Percentiles rank a stretch among this genome's conserved stretches.
phyloP scores from a whole-genome alignment of 2,888 invertebrate species.

The Ommatoiulus sabulosus region DNA sequence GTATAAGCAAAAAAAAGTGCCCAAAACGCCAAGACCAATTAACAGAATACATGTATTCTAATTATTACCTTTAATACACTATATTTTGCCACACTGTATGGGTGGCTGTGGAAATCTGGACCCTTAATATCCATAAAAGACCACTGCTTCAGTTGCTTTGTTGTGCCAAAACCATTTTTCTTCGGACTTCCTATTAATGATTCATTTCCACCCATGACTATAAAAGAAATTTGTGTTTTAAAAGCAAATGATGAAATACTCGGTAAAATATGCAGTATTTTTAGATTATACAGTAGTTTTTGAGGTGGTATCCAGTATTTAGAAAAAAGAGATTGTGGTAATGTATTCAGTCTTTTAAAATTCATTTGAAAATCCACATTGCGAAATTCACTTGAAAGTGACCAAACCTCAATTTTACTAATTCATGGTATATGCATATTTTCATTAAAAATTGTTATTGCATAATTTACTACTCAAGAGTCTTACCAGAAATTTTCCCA shows the following conservation, averaged over 20 bases:
- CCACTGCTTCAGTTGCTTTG: slow-evolving; percentile 55
- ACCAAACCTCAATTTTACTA: too few species aligned
- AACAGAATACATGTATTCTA: too few species aligned
- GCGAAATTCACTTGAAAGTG: too few species aligned
- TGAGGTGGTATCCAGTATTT: too few species aligned
- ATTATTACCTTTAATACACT: slow-evolving; percentile 51
- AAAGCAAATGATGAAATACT: not conserved
- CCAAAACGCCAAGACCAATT: too few species aligned
- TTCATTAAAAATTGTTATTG: not conserved
- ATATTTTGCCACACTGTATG: slow-evolving; percentile 54
- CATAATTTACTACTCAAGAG: not conserved
- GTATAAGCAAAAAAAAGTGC: too few species aligned
- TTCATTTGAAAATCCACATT: too few species aligned
- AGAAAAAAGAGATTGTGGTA: too few species aligned
- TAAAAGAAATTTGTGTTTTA: not conserved
- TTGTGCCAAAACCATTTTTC: not conserved
- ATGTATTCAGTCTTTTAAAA: too few species aligned
- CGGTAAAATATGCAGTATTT: not conserved
- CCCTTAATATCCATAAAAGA: slow-evolving; percentile 47
- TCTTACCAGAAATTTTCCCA: slow-evolving; percentile 42
- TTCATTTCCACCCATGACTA: not conserved
- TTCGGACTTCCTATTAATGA: not conserved
- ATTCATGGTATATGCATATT: not conserved
- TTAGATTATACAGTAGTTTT: too few species aligned
- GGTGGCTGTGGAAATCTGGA: slow-evolving; percentile 53